These are phyloP conservation scores for Anaspis maculata DNA, from an alignment of 2,888 invertebrate genomes.

Conservation along the genomic window DNA sequence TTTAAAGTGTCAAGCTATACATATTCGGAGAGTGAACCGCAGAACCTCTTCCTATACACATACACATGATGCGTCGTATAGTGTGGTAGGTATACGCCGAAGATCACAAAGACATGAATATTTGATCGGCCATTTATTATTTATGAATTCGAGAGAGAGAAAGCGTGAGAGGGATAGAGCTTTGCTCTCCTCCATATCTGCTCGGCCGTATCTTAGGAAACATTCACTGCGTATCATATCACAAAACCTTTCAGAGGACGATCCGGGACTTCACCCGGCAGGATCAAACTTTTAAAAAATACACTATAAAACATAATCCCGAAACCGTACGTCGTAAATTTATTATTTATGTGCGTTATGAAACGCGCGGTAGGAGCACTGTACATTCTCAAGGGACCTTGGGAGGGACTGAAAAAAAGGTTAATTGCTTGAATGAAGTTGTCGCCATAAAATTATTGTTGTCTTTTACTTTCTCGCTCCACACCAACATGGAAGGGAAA, in stretches of 20 bases:
- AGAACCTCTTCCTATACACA: too few relatives aligned
- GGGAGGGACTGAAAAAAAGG: too few relatives aligned
- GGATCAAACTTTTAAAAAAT: conserved; percentile 27
- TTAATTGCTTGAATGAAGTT: too few relatives aligned
- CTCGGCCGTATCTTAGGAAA: conserved; percentile 26
- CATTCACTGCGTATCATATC: conserved; percentile 28
- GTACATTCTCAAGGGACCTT: too few relatives aligned
- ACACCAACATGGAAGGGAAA: too few relatives aligned
- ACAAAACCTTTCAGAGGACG: conserved; percentile 20
- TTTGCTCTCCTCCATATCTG: conserved; percentile 24
- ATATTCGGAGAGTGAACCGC: conserved; percentile 4
- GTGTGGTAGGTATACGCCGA: conserved; percentile 7
- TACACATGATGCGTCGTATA: conserved; percentile 8
- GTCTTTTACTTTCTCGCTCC: too few relatives aligned
- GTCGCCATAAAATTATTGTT: too few relatives aligned
- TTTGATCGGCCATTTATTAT: conserved; percentile 26
- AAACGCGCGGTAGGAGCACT: neutral
- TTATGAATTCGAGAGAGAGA: conserved; percentile 19
- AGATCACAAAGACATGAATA: conserved; percentile 28
- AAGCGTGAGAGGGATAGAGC: too few relatives aligned
- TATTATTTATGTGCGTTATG: conserved; percentile 14
- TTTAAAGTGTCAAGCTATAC: conserved; percentile 12
- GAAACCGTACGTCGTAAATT: conserved; percentile 24
- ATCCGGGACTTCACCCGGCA: conserved; percentile 11
- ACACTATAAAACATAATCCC: conserved; percentile 27